A percentile compares a stretch with the other conserved stretches of the same genome.
Conservation (phyloP, 2,113 vertebrate species). For the Oostethus manadensis region DNA sequence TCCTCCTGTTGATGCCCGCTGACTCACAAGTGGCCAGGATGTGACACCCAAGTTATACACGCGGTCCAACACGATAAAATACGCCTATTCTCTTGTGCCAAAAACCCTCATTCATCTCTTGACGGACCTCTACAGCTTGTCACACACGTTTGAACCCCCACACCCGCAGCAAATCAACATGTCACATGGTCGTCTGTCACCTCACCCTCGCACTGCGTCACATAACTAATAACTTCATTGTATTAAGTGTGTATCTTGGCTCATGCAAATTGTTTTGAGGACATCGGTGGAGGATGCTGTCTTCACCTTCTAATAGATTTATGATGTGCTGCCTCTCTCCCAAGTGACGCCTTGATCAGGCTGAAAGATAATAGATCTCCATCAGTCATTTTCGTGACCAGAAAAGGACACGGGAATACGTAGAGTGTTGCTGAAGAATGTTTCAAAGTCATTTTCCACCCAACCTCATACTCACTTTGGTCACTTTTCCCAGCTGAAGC, state of each 20-base stretch:
- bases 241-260: slow-evolving; percentile 25
- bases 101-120: slow-evolving; percentile 14
- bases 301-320: slow-evolving; percentile 29
- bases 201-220: slow-evolving; percentile 21
- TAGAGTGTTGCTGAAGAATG: slow-evolving; percentile 44
- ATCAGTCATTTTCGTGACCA: slow-evolving; percentile 29
- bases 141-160: slow-evolving; percentile 24
- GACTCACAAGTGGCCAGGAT: slow-evolving; percentile 50
- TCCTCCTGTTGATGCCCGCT: slow-evolving; percentile 33
- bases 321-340: slow-evolving; percentile 18
- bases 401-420: slow-evolving; percentile 34
- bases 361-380: slow-evolving; percentile 12
- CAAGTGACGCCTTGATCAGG: slow-evolving; percentile 23
- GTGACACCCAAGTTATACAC: slow-evolving; percentile 24
- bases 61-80: slow-evolving; percentile 21
- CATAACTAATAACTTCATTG: background rate
- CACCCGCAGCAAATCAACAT: slow-evolving; percentile 4
- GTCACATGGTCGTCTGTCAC: slow-evolving; percentile 22
- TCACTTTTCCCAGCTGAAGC: background rate
- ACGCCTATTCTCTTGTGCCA: slow-evolving; percentile 37
- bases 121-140: slow-evolving; percentile 15
- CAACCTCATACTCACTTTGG: slow-evolving; percentile 36
- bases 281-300: slow-evolving; percentile 13
- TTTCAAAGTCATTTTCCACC: slow-evolving; percentile 35
- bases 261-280: slow-evolving; percentile 2